A percentile compares a stretch with the other conserved stretches of the same genome.
These are phyloP conservation scores for Plumapathes pennacea DNA, from an alignment of 92 coral and sea anemone genomes.

Conservation along the genomic window DNA sequence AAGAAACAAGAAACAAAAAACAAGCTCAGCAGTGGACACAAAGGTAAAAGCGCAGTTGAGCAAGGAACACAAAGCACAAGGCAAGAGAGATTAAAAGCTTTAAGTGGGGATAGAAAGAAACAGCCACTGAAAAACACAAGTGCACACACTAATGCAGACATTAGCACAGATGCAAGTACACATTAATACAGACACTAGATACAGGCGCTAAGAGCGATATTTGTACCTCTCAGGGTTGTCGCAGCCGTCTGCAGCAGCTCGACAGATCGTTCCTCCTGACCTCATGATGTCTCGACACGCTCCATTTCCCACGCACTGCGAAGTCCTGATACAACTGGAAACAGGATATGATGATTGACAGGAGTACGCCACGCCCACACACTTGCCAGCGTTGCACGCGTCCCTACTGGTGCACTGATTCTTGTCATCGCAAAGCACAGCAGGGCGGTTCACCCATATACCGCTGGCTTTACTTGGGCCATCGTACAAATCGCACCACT, in stretches of 20 bases:
- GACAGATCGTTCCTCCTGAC: conserved; percentile 73
- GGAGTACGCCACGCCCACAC: conserved; percentile 51
- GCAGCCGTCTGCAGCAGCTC: conserved; percentile 75
- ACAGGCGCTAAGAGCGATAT: too few species aligned
- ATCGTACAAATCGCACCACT: conserved; percentile 82
- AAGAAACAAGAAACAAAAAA: too few species aligned
- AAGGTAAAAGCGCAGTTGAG: too few species aligned
- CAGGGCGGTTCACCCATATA: conserved; percentile 74
- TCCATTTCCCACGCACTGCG: conserved; percentile 70
- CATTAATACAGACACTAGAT: too few species aligned
- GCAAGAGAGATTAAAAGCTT: too few species aligned
- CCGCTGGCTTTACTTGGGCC: conserved; percentile 50
- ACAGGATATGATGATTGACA: conserved; percentile 59
- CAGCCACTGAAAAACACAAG: too few species aligned
- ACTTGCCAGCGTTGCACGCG: conserved; percentile 56
- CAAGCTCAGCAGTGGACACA: too few species aligned
- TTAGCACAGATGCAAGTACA: too few species aligned
- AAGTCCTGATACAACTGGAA: conserved; percentile 71
- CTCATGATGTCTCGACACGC: conserved; percentile 61
- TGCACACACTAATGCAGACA: too few species aligned
- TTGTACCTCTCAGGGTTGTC: conserved; percentile 84
- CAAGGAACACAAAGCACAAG: too few species aligned
- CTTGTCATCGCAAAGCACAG: conserved; percentile 65
- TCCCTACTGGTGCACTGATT: conserved; percentile 77
- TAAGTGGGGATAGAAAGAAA: too few species aligned